phyloP scores from a whole-genome alignment of 2,888 invertebrate species.

The Ichneumoninae sp. region DNA sequence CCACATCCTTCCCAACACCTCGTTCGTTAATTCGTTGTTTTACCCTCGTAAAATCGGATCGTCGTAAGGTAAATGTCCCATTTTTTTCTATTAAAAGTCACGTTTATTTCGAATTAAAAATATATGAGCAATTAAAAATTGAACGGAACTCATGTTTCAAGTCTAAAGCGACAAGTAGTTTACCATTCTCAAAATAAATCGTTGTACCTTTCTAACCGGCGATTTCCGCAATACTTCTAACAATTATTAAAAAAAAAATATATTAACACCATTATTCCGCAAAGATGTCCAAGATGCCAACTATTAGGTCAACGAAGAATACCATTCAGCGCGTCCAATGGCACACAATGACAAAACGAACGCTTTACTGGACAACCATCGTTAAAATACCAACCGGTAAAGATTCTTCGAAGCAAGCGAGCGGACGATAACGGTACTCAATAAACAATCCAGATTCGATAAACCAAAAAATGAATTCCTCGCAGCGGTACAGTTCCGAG shows the following conservation, averaged over 20 bases:
- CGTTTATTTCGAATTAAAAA: background rate
- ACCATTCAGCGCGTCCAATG: background rate
- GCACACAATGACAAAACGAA: conserved; percentile 20
- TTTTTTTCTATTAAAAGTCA: background rate
- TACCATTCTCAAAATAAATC: background rate
- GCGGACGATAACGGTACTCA: background rate
- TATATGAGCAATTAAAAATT: background rate
- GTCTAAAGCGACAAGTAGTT: background rate
- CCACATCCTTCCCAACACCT: conserved; percentile 43
- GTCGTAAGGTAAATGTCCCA: background rate
- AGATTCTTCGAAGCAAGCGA: background rate
- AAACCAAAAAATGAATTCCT: background rate
- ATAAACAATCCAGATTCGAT: background rate
- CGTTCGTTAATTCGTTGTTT: conserved; percentile 13
- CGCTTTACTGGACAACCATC: background rate
- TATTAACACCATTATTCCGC: too few species aligned
- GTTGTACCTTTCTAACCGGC: too few species aligned
- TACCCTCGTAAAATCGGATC: background rate
- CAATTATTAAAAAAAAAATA: too few species aligned
- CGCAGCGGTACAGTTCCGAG: background rate
- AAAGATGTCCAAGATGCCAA: too few species aligned
- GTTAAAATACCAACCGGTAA: background rate
- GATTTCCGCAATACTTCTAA: too few species aligned
- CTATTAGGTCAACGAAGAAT: background rate
- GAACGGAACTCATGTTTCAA: background rate